Evolutionary conservation across 2,888 invertebrate genomes (phyloP).

Genomic region (Euclidia mi): DNA sequence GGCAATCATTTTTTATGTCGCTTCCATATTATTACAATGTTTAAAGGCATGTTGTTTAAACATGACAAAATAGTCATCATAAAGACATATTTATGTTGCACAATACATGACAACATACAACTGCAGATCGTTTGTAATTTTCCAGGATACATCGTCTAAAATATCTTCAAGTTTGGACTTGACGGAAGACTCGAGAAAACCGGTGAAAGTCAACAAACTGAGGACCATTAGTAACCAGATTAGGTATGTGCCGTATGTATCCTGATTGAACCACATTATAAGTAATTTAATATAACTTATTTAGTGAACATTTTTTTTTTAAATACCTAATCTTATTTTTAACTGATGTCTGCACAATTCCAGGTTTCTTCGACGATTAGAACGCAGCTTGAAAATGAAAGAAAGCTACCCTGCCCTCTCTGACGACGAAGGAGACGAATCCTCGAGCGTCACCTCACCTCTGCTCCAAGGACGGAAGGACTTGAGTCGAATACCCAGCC

Average conservation of each 20-base stretch:
- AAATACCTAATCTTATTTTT: neutral
- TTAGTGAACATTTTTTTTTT: too few species aligned
- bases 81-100: too few species aligned
- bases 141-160: conserved; percentile 90
- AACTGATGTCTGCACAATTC: conserved; percentile 19
- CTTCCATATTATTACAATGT: neutral
- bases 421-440: conserved; percentile 90
- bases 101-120: too few species aligned
- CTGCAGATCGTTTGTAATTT: too few species aligned
- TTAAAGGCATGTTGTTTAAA: conserved; percentile 22
- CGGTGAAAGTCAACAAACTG: conserved; percentile 92
- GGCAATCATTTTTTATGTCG: neutral
- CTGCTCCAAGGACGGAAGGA: conserved; percentile 87
- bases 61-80: neutral
- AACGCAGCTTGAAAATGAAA: conserved; percentile 92
- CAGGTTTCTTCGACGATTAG: conserved; percentile 93
- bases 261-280: conserved; percentile 2
- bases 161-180: conserved; percentile 91
- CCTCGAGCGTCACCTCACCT: conserved; percentile 92
- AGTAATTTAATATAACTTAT: too few species aligned
- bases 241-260: conserved; percentile 83
- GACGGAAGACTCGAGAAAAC: conserved; percentile 88
- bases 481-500: conserved; percentile 70
- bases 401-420: conserved; percentile 91
- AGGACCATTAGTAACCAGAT: conserved; percentile 94